Evolutionary conservation across 53 echinoderm and acorn worm genomes (phyloP).

Genomic region (Henricia sp.): DNA sequence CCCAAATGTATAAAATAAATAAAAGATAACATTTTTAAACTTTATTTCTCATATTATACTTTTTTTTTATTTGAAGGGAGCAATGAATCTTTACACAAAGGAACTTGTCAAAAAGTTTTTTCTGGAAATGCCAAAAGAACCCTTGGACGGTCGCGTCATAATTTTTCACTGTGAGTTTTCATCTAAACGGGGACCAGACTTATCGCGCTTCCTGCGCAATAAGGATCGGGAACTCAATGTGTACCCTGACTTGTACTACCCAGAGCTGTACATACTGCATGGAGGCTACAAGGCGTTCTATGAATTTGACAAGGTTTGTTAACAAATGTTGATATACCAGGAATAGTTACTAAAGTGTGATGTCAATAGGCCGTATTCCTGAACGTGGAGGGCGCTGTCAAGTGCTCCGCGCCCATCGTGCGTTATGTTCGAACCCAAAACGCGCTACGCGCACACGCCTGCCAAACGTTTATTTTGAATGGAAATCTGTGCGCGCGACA

Average conservation of each 20-base stretch:
- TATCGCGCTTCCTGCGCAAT: conserved; percentile 81
- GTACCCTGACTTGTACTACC: conserved; percentile 88
- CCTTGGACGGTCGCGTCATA: conserved; percentile 71
- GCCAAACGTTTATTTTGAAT: too few relatives aligned
- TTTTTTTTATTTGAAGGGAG: conserved; percentile 85
- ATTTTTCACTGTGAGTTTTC: conserved; percentile 99
- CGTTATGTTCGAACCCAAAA: too few relatives aligned
- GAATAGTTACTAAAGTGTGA: too few relatives aligned
- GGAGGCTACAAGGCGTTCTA: conserved; percentile 96
- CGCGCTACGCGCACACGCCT: too few relatives aligned
- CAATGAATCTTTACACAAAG: conserved; percentile 84
- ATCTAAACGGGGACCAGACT: conserved; percentile 85
- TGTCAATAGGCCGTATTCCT: too few relatives aligned
- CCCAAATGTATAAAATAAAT: background rate
- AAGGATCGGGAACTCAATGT: conserved; percentile 85
- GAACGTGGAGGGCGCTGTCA: too few relatives aligned
- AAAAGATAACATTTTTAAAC: background rate
- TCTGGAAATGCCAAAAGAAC: conserved; percentile 67
- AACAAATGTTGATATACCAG: background rate
- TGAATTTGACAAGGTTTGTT: conserved; percentile 77
- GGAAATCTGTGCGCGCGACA: too few relatives aligned
- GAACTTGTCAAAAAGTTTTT: conserved; percentile 60
- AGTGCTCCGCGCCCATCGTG: too few relatives aligned
- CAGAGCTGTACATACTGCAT: conserved; percentile 85
- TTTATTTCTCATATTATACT: too few relatives aligned